These are phyloP conservation scores for Zhuqinia jingwanae DNA, from an alignment of 2,888 invertebrate species.

Conservation along the genomic window DNA sequence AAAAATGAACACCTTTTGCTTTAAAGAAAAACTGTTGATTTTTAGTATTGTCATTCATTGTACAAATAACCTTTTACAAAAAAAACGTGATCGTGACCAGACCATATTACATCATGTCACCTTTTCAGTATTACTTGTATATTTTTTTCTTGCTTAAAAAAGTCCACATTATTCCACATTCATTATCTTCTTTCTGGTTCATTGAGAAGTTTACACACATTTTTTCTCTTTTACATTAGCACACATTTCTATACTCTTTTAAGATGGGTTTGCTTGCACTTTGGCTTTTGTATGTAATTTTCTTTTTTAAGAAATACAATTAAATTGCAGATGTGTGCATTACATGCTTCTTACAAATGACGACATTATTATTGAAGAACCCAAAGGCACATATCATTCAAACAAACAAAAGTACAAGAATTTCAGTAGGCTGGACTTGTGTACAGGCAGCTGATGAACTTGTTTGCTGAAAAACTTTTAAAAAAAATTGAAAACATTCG, in stretches of 20 bases:
- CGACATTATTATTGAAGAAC: slow-evolving; percentile 9
- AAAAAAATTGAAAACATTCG: not conserved
- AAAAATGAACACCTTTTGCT: slow-evolving; percentile 21
- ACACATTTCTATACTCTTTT: not conserved
- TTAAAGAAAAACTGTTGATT: slow-evolving; percentile 27
- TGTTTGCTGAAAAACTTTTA: slow-evolving; percentile 52
- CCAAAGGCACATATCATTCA: too few relatives aligned
- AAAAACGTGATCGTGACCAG: slow-evolving; percentile 12
- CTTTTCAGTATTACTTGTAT: not conserved
- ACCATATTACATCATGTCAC: slow-evolving; percentile 44
- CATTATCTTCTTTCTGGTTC: not conserved
- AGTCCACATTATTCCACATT: not conserved
- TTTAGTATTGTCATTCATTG: slow-evolving; percentile 35
- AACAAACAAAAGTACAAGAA: not conserved
- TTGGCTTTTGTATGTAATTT: slow-evolving; percentile 10
- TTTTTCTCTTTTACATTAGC: not conserved
- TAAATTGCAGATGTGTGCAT: slow-evolving; percentile 54
- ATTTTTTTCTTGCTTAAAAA: too few relatives aligned
- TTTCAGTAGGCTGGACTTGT: slow-evolving; percentile 14
- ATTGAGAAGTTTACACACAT: not conserved
- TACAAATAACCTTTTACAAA: too few relatives aligned
- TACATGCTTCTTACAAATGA: slow-evolving; percentile 27
- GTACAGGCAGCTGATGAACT: slow-evolving; percentile 43
- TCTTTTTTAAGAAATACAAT: not conserved
- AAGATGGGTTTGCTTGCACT: slow-evolving; percentile 3